These are phyloP conservation scores for Typhlichthys subterraneus DNA, from an alignment of 2,797 vertebrate species.

Conservation along the genomic window DNA sequence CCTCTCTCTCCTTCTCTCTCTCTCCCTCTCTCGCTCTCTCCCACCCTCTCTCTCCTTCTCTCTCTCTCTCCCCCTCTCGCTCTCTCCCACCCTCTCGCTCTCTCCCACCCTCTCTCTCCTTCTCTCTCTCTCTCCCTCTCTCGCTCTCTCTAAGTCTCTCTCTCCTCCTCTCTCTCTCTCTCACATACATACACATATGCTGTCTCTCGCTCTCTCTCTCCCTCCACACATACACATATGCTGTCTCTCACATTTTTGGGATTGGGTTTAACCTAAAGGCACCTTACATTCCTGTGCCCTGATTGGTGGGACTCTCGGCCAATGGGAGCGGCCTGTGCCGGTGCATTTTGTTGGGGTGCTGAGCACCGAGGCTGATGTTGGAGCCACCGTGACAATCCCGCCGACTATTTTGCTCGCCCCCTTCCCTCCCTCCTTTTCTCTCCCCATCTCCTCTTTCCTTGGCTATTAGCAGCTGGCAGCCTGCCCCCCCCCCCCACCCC, in stretches of 20 bases:
- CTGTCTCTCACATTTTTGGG: slow-evolving; percentile 65
- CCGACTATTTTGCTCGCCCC: slow-evolving; percentile 56
- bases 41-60: slow-evolving; percentile 9
- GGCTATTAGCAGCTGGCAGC: slow-evolving; percentile 13
- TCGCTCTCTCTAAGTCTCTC: slow-evolving; percentile 21
- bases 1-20: slow-evolving; percentile 4
- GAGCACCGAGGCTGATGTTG: slow-evolving; percentile 56
- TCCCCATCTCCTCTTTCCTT: slow-evolving; percentile 20
- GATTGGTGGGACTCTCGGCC: slow-evolving; percentile 65
- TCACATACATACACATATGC: slow-evolving; percentile 14
- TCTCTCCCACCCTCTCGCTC: slow-evolving; percentile 14
- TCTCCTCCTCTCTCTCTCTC: slow-evolving; percentile 24
- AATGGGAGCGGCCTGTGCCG: slow-evolving; percentile 52
- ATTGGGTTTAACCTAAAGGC: slow-evolving; percentile 79
- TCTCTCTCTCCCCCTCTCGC: slow-evolving; percentile 10
- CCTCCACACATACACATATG: slow-evolving; percentile 11
- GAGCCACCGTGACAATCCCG: slow-evolving; percentile 56
- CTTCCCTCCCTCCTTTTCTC: slow-evolving; percentile 32
- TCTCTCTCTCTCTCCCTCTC: slow-evolving; percentile 6
- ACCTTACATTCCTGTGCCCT: slow-evolving; percentile 65
- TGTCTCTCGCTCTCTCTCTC: slow-evolving; percentile 29
- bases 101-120: slow-evolving; percentile 13
- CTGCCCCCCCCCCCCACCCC: neutral
- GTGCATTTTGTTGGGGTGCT: slow-evolving; percentile 63
- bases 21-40: neutral